phyloP scores from a whole-genome alignment of 2,797 vertebrate genomes.

The Epinephelus malabaricus region DNA sequence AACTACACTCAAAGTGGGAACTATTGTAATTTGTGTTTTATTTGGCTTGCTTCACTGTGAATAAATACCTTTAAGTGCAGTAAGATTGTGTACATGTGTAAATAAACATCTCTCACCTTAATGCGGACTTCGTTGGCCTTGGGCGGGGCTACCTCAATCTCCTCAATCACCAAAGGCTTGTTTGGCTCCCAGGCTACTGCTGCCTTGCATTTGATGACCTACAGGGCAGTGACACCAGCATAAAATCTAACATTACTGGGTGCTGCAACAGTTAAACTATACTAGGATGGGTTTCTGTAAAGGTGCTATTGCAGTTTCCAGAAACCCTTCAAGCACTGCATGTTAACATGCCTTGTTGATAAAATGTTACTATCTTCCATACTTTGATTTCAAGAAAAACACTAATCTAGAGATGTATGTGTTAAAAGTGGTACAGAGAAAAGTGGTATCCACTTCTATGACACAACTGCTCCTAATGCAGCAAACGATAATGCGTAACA shows the following conservation, averaged over 20 bases:
- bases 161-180: slow-evolving; percentile 90
- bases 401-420: not conserved
- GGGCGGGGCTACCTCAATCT: slow-evolving; percentile 93
- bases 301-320: too few relatives aligned
- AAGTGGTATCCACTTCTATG: not conserved
- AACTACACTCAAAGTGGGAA: too few relatives aligned
- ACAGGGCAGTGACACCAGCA: not conserved
- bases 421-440: not conserved
- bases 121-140: slow-evolving; percentile 91
- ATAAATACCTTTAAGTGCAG: not conserved
- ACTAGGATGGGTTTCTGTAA: not conserved
- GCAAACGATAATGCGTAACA: too few relatives aligned
- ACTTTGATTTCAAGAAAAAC: not conserved
- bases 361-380: not conserved
- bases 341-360: not conserved
- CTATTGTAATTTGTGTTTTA: too few relatives aligned
- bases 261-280: too few relatives aligned
- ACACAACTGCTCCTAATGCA: not conserved
- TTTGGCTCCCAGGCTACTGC: slow-evolving; percentile 91
- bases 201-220: slow-evolving; percentile 95
- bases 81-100: not conserved
- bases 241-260: not conserved
- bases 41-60: too few relatives aligned
- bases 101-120: slow-evolving; percentile 84
- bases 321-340: not conserved